A percentile compares a stretch with the other conserved stretches of the same genome.
These are phyloP conservation scores for Lampris megalopsis DNA, from an alignment of 2,113 vertebrate species.

Conservation along the genomic window DNA sequence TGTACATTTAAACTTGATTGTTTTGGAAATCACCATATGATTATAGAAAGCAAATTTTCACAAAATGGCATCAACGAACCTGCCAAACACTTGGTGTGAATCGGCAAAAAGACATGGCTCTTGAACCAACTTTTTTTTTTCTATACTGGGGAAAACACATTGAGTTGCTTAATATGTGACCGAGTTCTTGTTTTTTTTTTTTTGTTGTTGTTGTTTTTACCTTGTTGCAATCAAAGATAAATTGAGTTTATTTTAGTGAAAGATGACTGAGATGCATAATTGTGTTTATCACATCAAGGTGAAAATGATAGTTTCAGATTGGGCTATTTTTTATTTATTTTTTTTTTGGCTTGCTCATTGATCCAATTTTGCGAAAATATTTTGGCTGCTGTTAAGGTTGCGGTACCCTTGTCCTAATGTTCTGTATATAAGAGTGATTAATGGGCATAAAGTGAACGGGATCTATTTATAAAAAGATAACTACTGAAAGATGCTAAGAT, in stretches of 20 bases:
- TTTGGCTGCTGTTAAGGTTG: constrained; percentile 15
- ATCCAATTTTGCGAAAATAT: constrained; percentile 27
- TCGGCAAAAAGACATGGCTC: not conserved
- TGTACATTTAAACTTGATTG: constrained; percentile 53
- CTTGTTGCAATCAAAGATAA: not conserved
- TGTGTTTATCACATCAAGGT: not conserved
- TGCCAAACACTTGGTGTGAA: not conserved
- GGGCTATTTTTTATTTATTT: not conserved
- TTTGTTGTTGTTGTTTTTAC: not conserved
- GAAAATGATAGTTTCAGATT: not conserved
- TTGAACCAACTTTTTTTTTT: not conserved
- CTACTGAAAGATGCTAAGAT: constrained; percentile 67
- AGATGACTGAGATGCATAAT: not conserved
- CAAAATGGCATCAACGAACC: not conserved
- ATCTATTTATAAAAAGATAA: constrained; percentile 73
- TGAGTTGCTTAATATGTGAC: not conserved
- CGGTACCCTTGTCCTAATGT: constrained; percentile 28
- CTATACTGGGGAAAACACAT: not conserved
- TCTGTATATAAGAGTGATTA: constrained; percentile 69
- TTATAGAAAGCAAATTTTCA: not conserved
- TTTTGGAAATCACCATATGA: not conserved
- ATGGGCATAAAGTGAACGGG: constrained; percentile 25
- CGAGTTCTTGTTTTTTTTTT: not conserved
- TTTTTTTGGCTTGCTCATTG: constrained; percentile 24
- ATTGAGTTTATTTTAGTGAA: not conserved